Percentiles rank a stretch among this genome's conserved stretches.
These are phyloP conservation scores for Lacerta bilineata DNA, from an alignment of 2,797 vertebrate genomes.

Conservation along the genomic window DNA sequence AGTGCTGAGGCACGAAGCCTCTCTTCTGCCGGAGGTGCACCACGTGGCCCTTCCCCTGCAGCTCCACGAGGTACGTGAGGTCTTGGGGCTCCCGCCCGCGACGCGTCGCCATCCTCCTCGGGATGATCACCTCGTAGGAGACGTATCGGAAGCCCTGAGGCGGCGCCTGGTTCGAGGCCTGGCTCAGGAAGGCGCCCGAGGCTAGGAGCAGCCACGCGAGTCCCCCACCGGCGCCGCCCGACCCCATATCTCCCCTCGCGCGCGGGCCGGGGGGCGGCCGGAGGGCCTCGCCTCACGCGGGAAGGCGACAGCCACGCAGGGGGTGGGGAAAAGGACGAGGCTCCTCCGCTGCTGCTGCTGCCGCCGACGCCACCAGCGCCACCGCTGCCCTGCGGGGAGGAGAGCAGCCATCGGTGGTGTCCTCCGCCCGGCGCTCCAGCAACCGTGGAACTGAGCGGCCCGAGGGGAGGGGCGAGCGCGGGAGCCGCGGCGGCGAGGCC, in stretches of 20 bases:
- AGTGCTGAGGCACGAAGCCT: slow-evolving; percentile 61
- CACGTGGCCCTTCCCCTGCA: slow-evolving; percentile 65
- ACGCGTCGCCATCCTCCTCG: slow-evolving; percentile 55
- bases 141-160: slow-evolving; percentile 10
- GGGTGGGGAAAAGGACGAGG: not conserved
- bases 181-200: slow-evolving; percentile 13
- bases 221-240: not conserved
- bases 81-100: not conserved
- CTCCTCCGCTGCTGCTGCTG: not conserved
- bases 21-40: slow-evolving; percentile 65
- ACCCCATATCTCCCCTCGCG: slow-evolving; percentile 4
- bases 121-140: slow-evolving; percentile 70
- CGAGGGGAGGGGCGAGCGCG: not conserved
- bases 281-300: slow-evolving; percentile 1
- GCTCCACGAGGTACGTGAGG: slow-evolving; percentile 67
- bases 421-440: not conserved
- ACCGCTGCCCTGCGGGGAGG: not conserved
- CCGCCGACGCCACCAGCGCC: not conserved
- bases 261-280: not conserved
- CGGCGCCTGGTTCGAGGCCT: not conserved
- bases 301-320: not conserved
- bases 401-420: slow-evolving; percentile 25
- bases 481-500: not conserved
- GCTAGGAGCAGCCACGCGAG: not conserved
- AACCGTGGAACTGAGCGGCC: slow-evolving; percentile 7